Conservation (phyloP, 2,888 invertebrate species). For the Ischnura elegans region DNA sequence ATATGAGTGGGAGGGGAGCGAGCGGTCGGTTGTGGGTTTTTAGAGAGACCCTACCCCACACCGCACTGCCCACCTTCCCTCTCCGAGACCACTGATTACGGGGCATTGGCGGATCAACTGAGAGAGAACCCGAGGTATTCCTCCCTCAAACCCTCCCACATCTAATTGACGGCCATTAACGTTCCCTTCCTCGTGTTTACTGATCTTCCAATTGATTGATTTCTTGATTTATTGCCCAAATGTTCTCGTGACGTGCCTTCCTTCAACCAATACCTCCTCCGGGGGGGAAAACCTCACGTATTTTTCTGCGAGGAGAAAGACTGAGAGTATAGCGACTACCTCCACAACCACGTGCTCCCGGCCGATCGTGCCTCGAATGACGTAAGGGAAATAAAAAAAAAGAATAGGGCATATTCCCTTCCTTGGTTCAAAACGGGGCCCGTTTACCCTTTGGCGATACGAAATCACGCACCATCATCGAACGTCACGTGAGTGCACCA, state of each 20-base stretch:
- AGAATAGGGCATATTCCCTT: neutral
- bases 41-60: neutral
- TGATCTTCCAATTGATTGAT: constrained; percentile 63
- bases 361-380: neutral
- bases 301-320: constrained; percentile 37
- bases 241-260: constrained; percentile 28
- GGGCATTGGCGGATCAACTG: constrained; percentile 53
- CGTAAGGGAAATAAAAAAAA: neutral
- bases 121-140: neutral
- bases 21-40: neutral
- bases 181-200: constrained; percentile 51
- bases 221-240: constrained; percentile 63
- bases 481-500: neutral
- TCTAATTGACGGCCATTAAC: constrained; percentile 60
- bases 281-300: neutral
- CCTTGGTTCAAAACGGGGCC: neutral
- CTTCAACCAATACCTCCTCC: neutral
- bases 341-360: constrained; percentile 13
- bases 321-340: neutral
- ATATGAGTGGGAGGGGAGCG: neutral
- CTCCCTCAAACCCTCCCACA: too few relatives aligned
- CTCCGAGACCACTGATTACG: constrained; percentile 52
- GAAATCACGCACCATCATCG: neutral
- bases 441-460: constrained; percentile 2
- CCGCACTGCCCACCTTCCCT: neutral